These are phyloP conservation scores for Sebastes kiyomatsui DNA, from an alignment of 2,797 vertebrate genomes.

Conservation along the genomic window DNA sequence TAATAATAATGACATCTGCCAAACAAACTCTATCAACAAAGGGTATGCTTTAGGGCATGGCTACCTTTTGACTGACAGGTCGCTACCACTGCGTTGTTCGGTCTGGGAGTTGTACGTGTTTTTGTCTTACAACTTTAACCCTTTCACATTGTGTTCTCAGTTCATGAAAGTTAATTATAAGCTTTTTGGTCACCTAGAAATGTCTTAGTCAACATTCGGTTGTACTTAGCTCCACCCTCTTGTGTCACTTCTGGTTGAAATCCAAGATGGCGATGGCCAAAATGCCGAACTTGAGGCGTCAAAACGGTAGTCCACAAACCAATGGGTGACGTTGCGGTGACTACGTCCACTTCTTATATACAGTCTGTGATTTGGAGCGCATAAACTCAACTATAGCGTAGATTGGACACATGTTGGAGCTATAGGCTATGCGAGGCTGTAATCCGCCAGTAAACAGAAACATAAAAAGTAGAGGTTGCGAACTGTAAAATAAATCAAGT, in stretches of 20 bases:
- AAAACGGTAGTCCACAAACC: no score
- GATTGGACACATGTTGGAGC: not conserved
- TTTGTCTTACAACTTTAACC: not conserved
- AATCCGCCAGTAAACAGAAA: not conserved
- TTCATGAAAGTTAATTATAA: not conserved
- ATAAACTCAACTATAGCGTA: not conserved
- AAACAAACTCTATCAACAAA: not conserved
- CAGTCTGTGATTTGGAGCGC: not conserved
- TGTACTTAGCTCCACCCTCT: no score
- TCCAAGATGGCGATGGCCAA: fast-evolving
- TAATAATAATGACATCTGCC: not conserved
- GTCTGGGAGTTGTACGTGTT: not conserved
- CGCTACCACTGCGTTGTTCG: not conserved
- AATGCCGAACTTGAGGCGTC: no score
- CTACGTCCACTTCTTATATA: no score
- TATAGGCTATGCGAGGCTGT: not conserved
- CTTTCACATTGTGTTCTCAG: no score
- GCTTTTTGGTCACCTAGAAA: not conserved
- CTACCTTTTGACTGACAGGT: not conserved
- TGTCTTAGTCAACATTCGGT: not conserved
- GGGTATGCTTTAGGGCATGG: not conserved
- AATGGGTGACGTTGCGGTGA: no score
- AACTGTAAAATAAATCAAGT: not conserved
- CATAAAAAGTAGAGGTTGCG: not conserved
- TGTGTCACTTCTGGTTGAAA: no score